phyloP scores from a whole-genome alignment of 2,113 vertebrate genomes.

The Patagioenas fasciata region DNA sequence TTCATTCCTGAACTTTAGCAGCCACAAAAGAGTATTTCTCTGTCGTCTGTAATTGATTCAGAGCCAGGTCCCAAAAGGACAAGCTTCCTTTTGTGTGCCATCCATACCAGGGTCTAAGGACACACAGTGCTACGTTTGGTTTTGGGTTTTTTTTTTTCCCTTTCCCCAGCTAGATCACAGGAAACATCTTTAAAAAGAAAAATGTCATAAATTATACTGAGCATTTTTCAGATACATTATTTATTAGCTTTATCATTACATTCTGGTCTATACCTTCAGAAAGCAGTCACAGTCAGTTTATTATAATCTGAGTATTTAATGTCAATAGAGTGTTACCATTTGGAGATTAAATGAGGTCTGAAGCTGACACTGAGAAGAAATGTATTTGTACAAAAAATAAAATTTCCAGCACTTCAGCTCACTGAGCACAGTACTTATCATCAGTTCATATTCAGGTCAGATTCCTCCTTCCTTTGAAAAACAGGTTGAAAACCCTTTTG shows the following conservation, averaged over 20 bases:
- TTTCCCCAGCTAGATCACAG: constrained; percentile 31
- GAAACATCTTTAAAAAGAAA: constrained; percentile 46
- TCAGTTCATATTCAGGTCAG: constrained; percentile 59
- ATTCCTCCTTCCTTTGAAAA: constrained; percentile 40
- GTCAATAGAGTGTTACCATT: constrained; percentile 12
- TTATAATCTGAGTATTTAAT: constrained; percentile 33
- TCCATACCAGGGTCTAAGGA: constrained; percentile 58
- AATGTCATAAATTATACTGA: constrained; percentile 19
- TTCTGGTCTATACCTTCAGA: constrained; percentile 20
- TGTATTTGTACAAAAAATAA: constrained; percentile 18
- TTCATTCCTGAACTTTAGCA: constrained; percentile 80
- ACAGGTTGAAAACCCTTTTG: constrained; percentile 24
- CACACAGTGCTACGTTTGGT: constrained; percentile 48
- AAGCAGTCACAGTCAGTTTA: neutral
- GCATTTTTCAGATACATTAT: constrained; percentile 4
- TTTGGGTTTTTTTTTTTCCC: neutral
- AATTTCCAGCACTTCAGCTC: constrained; percentile 3
- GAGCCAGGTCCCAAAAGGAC: constrained; percentile 76
- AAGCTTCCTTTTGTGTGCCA: constrained; percentile 78
- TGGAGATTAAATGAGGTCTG: constrained; percentile 44
- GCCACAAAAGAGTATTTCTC: constrained; percentile 82
- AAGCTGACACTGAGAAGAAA: constrained; percentile 24
- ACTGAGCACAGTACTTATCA: constrained; percentile 25
- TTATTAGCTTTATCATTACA: constrained; percentile 40
- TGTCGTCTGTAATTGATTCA: constrained; percentile 77